Evolutionary conservation across 2,113 vertebrate genomes (phyloP).

Genomic region (Thalassoma bifasciatum): DNA sequence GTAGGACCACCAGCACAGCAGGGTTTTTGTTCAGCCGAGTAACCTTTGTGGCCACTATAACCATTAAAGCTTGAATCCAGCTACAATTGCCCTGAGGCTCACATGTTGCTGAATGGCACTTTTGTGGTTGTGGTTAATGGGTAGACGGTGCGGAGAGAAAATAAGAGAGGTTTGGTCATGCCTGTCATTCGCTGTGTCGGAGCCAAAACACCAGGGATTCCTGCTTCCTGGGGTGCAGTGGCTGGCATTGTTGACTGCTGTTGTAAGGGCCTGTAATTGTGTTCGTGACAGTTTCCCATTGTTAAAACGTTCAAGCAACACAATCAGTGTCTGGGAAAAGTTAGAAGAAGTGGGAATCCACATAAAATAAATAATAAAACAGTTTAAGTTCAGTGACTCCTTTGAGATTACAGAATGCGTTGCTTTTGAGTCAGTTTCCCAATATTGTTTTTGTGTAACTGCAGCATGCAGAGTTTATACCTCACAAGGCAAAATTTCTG

Average conservation of each 20-base stretch:
- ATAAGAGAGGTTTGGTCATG: constrained; percentile 41
- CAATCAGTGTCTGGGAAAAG: constrained; percentile 16
- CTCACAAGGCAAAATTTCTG: background rate
- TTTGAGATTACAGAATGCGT: background rate
- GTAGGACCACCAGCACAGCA: constrained; percentile 49
- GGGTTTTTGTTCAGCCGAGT: constrained; percentile 52
- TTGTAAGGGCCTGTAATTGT: constrained; percentile 8
- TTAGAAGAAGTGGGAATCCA: too few species aligned
- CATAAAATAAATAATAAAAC: background rate
- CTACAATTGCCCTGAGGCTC: constrained; percentile 56
- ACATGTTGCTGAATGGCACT: constrained; percentile 67
- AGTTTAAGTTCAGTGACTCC: background rate
- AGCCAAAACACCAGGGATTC: constrained; percentile 52
- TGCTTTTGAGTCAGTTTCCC: background rate
- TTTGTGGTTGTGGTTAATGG: constrained; percentile 67
- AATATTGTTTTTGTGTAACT: background rate
- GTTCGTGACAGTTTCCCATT: constrained; percentile 16
- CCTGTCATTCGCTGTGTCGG: constrained; percentile 23
- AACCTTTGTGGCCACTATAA: constrained; percentile 48
- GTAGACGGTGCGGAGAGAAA: constrained; percentile 17
- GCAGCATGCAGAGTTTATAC: background rate
- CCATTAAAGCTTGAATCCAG: constrained; percentile 47
- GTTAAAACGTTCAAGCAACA: constrained; percentile 18
- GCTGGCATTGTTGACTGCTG: constrained; percentile 34
- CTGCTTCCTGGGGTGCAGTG: constrained; percentile 15